A percentile compares a stretch with the other conserved stretches of the same genome.
Conservation (phyloP, 1,140 invertebrate genomes). For the Brachionus rotundiformis region DNA sequence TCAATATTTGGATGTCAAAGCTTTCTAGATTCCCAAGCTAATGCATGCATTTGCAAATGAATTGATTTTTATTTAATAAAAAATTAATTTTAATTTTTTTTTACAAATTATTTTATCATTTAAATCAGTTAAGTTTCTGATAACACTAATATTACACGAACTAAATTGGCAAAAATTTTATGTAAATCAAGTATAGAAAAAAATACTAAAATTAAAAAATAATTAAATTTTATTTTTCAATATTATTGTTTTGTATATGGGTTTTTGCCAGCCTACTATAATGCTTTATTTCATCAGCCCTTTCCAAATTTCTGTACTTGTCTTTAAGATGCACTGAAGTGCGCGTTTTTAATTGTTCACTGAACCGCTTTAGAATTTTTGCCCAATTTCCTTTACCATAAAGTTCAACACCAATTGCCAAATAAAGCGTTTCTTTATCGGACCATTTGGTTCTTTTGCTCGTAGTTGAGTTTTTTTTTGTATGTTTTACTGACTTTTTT, state of each 20-base stretch:
- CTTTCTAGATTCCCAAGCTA: not conserved
- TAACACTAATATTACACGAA: no score
- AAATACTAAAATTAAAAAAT: not conserved
- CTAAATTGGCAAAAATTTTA: no score
- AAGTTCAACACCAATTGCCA: constrained; percentile 34
- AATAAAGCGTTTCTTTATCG: constrained; percentile 25
- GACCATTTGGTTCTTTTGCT: constrained; percentile 16
- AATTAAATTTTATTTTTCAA: not conserved
- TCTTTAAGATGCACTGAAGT: constrained; percentile 45
- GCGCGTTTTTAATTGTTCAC: not conserved
- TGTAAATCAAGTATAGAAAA: not conserved
- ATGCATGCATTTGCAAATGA: not conserved
- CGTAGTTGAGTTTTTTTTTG: not conserved
- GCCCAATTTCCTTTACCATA: constrained; percentile 49
- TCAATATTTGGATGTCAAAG: constrained; percentile 11
- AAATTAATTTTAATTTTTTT: not conserved
- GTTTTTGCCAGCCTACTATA: not conserved
- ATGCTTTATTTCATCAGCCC: not conserved
- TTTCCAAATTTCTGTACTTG: constrained; percentile 41
- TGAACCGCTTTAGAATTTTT: constrained; percentile 39
- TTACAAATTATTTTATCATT: not conserved
- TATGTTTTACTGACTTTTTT: not conserved
- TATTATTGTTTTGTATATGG: constrained; percentile 10
- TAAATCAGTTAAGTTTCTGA: no score
- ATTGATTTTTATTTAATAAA: not conserved